phyloP scores from a whole-genome alignment of 92 coral and sea anemone species.

The Ricordea florida region DNA sequence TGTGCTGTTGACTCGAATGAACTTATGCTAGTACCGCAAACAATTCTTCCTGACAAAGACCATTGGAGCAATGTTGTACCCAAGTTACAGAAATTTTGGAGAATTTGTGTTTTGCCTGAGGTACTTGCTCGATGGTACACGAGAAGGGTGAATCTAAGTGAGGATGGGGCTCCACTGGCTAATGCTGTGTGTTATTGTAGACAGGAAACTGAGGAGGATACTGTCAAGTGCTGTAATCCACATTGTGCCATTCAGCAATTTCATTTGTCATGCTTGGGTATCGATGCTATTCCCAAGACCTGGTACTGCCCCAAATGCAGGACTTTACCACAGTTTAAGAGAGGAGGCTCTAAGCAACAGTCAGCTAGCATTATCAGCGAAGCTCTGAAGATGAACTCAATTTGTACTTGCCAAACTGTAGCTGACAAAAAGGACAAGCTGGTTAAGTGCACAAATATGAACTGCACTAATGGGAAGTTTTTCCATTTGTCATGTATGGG shows the following conservation, averaged over 20 bases:
- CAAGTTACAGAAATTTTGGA: slow-evolving; percentile 54
- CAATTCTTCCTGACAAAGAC: slow-evolving; percentile 39
- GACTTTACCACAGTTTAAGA: slow-evolving; percentile 48
- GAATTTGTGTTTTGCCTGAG: slow-evolving; percentile 64
- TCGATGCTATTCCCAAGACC: slow-evolving; percentile 39
- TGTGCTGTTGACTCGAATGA: slow-evolving; percentile 29
- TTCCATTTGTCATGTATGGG: slow-evolving; percentile 72
- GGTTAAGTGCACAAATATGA: slow-evolving; percentile 55
- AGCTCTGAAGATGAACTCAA: slow-evolving; percentile 50
- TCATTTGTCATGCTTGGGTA: slow-evolving; percentile 44
- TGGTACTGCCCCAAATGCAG: slow-evolving; percentile 75
- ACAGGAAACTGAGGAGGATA: background rate
- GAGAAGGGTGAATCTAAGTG: slow-evolving; percentile 33
- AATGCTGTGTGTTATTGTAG: slow-evolving; percentile 41
- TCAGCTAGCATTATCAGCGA: slow-evolving; percentile 14
- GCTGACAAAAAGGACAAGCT: slow-evolving; percentile 60
- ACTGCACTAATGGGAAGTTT: slow-evolving; percentile 68
- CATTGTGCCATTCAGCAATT: slow-evolving; percentile 18
- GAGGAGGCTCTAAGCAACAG: slow-evolving; percentile 29
- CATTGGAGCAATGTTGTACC: slow-evolving; percentile 56
- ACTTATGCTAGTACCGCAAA: slow-evolving; percentile 29
- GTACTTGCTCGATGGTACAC: slow-evolving; percentile 67
- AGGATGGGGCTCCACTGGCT: background rate
- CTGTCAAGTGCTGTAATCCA: slow-evolving; percentile 41
- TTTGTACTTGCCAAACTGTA: slow-evolving; percentile 56